Evolutionary conservation across 2,888 invertebrate species (phyloP), one percentile per base, ranked within the genome.

Genomic region (Timandra comae): DNA sequence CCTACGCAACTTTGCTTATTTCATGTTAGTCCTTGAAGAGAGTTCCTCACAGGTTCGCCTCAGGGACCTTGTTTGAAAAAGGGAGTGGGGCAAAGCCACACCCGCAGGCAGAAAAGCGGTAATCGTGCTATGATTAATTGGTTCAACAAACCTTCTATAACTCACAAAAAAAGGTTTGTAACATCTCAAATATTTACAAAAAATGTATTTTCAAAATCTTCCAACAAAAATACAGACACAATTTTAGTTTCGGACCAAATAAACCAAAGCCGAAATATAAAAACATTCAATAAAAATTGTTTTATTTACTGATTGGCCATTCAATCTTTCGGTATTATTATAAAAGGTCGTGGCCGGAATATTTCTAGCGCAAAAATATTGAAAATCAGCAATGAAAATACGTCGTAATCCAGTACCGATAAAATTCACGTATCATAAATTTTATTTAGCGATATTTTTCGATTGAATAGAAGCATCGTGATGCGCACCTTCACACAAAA

Each of bases 381-480:
- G 26, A 32, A 26, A 28, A 16, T 16, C 16, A 21, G 29, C 28
- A 33, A 41, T 40, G 27, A 55, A 57, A 41, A 38, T 35, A 39
- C 12, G 20, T 13, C 16, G 32, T 33, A 30, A 38, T 33, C 29
- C 31, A 23, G n/a, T 19, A 12, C 29, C 43, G 38, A 54, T 46
- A 52, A 54, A 60, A 60, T 65, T 63, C 60, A 61, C 61, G 60
- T 52, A 50, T 60, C 67, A 63, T 66, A 69, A 74, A 74, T 66
- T 71, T 60, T 63, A 63, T 63, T 70, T 43, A 30, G 25, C 34
- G 59, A 63, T 63, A 62, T 55, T 46, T 56, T 56, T 50, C 64
- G 52, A 67, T 71, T 68, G 63, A 73, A 72, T 68, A 58, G 66
- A 56, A 41, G 57, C 49, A 50, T 46, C 45, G 52, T 52, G 64